These are phyloP conservation scores for Plecturocebus donacophilus DNA, from an alignment of 2,113 vertebrate species.

Conservation along the genomic window DNA sequence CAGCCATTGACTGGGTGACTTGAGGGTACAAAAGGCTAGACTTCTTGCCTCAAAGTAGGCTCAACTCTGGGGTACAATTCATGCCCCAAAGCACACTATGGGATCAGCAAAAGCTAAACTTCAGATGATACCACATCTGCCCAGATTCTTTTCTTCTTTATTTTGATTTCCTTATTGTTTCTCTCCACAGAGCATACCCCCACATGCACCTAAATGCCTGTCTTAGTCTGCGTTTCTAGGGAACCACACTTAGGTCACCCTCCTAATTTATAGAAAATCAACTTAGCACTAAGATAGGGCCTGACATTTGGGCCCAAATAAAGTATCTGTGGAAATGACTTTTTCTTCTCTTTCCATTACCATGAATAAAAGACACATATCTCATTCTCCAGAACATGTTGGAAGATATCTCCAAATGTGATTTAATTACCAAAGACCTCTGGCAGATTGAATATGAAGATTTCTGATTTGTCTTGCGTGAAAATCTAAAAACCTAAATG, in stretches of 20 bases:
- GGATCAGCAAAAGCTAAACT: neutral
- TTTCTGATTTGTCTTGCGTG: neutral
- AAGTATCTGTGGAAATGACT: neutral
- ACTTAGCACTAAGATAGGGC: neutral
- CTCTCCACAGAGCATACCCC: neutral
- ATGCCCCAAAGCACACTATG: neutral
- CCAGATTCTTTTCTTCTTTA: neutral
- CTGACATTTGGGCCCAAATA: neutral
- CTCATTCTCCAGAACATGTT: neutral
- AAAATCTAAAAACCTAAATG: conserved; percentile 39
- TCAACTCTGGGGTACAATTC: neutral
- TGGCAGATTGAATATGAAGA: neutral
- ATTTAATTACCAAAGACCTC: neutral
- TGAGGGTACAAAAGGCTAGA: neutral
- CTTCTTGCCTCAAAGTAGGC: neutral
- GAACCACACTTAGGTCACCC: neutral
- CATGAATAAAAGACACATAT: neutral
- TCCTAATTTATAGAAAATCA: neutral
- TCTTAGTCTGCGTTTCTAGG: neutral
- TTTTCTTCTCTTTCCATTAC: neutral
- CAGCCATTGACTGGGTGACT: neutral
- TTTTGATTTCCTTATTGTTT: neutral
- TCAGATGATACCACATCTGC: neutral
- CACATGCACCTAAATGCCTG: neutral
- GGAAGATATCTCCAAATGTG: neutral